phyloP scores from a whole-genome alignment of 2,888 invertebrate genomes.

The Papilio protenor region DNA sequence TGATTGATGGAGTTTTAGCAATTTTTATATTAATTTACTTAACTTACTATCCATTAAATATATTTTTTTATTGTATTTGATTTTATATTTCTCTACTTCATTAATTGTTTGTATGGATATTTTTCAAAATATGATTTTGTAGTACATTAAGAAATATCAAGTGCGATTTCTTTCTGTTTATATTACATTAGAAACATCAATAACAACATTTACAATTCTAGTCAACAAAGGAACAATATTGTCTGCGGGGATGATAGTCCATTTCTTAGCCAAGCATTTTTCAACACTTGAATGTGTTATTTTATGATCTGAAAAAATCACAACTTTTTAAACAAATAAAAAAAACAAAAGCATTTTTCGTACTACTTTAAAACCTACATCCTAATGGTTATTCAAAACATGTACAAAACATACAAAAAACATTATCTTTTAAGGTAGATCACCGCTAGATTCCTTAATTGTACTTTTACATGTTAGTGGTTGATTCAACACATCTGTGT shows the following conservation, averaged over 20 bases:
- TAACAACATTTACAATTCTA: slow-evolving; percentile 70
- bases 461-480: too few species aligned
- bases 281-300: slow-evolving; percentile 66
- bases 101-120: neutral
- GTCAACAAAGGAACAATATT: slow-evolving; percentile 72
- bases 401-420: too few species aligned
- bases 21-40: neutral
- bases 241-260: slow-evolving; percentile 65
- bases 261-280: slow-evolving; percentile 71
- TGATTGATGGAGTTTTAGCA: neutral
- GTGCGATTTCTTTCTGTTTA: neutral
- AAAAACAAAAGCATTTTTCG: too few species aligned
- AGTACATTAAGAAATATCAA: neutral
- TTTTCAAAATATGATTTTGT: neutral
- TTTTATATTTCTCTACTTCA: neutral
- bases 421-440: too few species aligned
- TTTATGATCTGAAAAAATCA: slow-evolving; percentile 60
- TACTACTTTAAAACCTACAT: too few species aligned
- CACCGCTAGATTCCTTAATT: too few species aligned
- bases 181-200: slow-evolving; percentile 66
- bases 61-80: neutral
- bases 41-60: neutral
- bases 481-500: too few species aligned
- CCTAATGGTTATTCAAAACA: too few species aligned
- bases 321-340: too few species aligned